These are phyloP conservation scores for Noctuana brunneofusca DNA, from an alignment of 2,888 invertebrate genomes.

Conservation along the genomic window DNA sequence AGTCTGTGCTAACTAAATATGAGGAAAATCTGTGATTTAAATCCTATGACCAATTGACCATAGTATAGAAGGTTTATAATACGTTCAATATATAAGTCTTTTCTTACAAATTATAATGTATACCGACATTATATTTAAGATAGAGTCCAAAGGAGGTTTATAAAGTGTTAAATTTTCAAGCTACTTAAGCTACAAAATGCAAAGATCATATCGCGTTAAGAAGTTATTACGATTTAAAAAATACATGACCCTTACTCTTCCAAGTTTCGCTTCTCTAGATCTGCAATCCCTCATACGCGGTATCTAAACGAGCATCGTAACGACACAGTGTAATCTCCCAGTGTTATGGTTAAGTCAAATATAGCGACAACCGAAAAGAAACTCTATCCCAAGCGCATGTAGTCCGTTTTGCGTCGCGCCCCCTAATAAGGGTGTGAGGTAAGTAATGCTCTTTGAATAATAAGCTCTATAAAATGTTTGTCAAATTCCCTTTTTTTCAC, in stretches of 20 bases:
- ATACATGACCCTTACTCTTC: conserved; percentile 40
- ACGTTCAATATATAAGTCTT: neutral
- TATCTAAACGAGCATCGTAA: conserved; percentile 82
- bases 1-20: no score
- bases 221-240: conserved; percentile 36
- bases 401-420: conserved; percentile 40
- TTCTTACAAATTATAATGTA: neutral
- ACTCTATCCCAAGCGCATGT: conserved; percentile 45
- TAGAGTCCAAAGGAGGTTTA: conserved; percentile 14
- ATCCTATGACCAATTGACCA: no score
- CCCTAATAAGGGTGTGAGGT: conserved; percentile 44
- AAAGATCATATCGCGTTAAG: conserved; percentile 33
- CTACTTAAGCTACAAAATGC: conserved; percentile 30
- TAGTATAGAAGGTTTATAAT: no score
- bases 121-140: conserved; percentile 1
- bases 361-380: conserved; percentile 46
- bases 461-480: conserved; percentile 40
- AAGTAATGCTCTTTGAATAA: conserved; percentile 48
- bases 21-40: no score
- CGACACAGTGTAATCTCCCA: conserved; percentile 77
- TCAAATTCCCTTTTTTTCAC: conserved; percentile 35
- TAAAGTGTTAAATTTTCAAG: conserved; percentile 26
- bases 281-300: conserved; percentile 75
- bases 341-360: conserved; percentile 53
- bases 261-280: conserved; percentile 64